phyloP scores from a whole-genome alignment of 1,140 invertebrate species.

The Frieseomelitta varia region DNA sequence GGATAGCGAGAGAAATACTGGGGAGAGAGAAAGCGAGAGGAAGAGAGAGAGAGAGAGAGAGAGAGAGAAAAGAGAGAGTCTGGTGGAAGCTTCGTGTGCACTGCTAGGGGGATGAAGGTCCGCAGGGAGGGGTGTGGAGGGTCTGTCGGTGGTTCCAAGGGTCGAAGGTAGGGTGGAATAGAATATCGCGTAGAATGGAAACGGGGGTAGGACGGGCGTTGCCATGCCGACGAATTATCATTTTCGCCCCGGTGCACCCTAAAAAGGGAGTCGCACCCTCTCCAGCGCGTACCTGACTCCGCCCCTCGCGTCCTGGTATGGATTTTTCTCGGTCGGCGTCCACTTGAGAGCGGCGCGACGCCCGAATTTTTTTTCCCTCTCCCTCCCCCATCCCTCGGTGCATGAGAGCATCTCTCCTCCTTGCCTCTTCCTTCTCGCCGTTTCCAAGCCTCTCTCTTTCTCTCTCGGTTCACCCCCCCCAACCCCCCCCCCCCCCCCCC shows the following conservation, averaged over 20 bases:
- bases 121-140: background rate
- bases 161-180: slow-evolving; percentile 39
- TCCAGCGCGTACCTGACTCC: slow-evolving; percentile 62
- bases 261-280: slow-evolving; percentile 67
- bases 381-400: background rate
- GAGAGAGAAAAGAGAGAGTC: background rate
- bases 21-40: background rate
- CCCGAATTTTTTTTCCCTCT: slow-evolving; percentile 71
- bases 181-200: slow-evolving; percentile 51
- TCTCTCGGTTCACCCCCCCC: background rate
- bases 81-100: background rate
- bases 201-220: slow-evolving; percentile 62
- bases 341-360: slow-evolving; percentile 77
- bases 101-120: background rate
- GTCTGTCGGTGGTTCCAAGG: slow-evolving; percentile 20
- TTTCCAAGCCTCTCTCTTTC: background rate
- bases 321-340: slow-evolving; percentile 69
- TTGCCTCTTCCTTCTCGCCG: background rate
- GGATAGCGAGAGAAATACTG: background rate
- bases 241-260: slow-evolving; percentile 72
- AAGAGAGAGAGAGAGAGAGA: background rate
- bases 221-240: slow-evolving; percentile 76
- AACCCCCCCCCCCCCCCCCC: no score
- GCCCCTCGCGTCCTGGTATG: slow-evolving; percentile 66
- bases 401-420: slow-evolving; percentile 12